Conservation (phyloP, 2,797 vertebrate genomes). For the Pelodytes ibericus region DNA sequence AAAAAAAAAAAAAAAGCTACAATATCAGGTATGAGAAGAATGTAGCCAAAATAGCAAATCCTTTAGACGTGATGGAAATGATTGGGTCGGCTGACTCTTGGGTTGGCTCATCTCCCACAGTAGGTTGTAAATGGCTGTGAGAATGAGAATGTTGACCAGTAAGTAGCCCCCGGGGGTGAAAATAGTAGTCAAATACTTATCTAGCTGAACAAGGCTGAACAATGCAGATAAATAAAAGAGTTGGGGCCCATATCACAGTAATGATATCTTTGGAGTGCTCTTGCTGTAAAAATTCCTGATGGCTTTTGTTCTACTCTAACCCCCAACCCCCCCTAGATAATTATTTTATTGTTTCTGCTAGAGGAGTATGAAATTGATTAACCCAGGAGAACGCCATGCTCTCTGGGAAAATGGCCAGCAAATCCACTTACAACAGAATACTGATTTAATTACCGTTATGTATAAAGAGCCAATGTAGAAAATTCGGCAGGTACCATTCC, state of each 20-base stretch:
- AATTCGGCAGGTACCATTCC: too few species aligned
- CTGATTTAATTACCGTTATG: too few species aligned
- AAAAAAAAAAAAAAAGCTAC: too few species aligned
- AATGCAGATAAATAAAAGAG: neutral
- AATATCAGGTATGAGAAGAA: too few species aligned
- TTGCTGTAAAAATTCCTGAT: constrained; percentile 7
- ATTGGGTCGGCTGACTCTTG: too few species aligned
- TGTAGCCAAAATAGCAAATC: too few species aligned
- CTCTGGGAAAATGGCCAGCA: neutral
- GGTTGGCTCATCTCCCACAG: neutral
- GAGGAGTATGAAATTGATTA: neutral
- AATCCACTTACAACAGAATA: too few species aligned
- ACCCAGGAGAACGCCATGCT: neutral
- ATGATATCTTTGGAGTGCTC: neutral
- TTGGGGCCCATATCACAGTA: neutral
- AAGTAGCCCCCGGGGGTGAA: neutral
- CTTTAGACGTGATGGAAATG: too few species aligned
- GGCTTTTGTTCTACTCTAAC: constrained; percentile 6
- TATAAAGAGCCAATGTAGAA: too few species aligned
- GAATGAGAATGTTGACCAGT: neutral
- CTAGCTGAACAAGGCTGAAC: neutral
- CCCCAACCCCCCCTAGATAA: neutral
- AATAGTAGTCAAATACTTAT: neutral
- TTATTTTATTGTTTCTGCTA: neutral
- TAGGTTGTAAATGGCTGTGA: neutral